These are phyloP conservation scores for Drosophila sulfurigaster DNA, from an alignment of 1,140 invertebrate species.

Conservation along the genomic window DNA sequence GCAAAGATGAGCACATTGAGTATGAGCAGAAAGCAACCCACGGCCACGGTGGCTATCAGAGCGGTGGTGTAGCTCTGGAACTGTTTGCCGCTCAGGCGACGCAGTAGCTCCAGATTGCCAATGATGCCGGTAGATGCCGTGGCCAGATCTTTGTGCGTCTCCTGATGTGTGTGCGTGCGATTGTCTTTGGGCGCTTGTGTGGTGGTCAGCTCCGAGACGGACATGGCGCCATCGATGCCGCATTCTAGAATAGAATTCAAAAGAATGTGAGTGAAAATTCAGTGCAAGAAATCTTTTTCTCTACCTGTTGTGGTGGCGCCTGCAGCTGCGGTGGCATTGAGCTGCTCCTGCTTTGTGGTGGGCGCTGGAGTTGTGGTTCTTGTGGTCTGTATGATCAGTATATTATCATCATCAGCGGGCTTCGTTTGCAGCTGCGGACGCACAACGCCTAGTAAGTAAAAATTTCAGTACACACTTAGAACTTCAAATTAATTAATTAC, in stretches of 20 bases:
- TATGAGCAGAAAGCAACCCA: conserved; percentile 94
- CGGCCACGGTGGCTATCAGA: conserved; percentile 95
- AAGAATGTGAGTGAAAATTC: too few species aligned
- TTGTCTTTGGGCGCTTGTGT: conserved; percentile 73
- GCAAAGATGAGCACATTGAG: conserved; percentile 97
- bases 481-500: neutral
- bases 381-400: conserved; percentile 61
- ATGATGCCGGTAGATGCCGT: conserved; percentile 79
- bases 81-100: conserved; percentile 91
- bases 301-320: conserved; percentile 64
- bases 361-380: conserved; percentile 70
- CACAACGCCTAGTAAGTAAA: conserved; percentile 86
- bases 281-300: too few species aligned
- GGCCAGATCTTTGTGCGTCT: conserved; percentile 76
- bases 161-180: conserved; percentile 50
- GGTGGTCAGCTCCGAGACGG: conserved; percentile 85
- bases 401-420: conserved; percentile 75
- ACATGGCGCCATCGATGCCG: conserved; percentile 86
- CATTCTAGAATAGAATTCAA: conserved; percentile 85
- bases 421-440: conserved; percentile 79
- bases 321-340: conserved; percentile 52
- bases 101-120: conserved; percentile 85
- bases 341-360: conserved; percentile 31
- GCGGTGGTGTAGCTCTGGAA: conserved; percentile 95
- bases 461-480: too few species aligned